These are phyloP conservation scores for Machimus rusticus DNA, from an alignment of 2,888 invertebrate species.

Conservation along the genomic window DNA sequence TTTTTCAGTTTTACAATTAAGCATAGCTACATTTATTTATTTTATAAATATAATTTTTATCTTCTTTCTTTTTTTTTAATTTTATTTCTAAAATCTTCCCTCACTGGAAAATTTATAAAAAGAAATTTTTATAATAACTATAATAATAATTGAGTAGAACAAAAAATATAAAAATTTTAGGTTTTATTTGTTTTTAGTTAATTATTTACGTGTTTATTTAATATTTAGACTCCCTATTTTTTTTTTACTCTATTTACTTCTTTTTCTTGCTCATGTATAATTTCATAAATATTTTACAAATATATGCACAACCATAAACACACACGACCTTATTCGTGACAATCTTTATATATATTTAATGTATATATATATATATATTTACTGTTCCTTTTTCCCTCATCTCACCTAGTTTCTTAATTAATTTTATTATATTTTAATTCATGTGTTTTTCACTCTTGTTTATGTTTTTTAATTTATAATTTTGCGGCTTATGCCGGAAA, in stretches of 20 bases:
- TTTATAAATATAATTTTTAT: constrained; percentile 15
- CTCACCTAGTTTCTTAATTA: background rate
- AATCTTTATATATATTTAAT: background rate
- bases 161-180: background rate
- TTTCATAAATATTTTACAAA: constrained; percentile 28
- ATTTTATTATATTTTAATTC: background rate
- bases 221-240: background rate
- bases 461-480: background rate
- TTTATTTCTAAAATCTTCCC: background rate
- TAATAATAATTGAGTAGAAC: no score
- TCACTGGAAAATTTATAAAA: background rate
- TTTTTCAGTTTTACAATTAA: constrained; percentile 19
- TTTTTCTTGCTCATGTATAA: background rate
- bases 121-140: background rate
- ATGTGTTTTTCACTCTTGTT: no score
- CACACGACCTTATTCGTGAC: constrained; percentile 37
- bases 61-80: background rate
- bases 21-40: constrained; percentile 28
- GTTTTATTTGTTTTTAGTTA: background rate
- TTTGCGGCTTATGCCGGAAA: no score
- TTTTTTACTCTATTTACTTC: background rate
- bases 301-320: constrained; percentile 39
- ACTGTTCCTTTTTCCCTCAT: background rate
- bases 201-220: background rate
- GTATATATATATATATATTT: background rate